Evolutionary conservation across 2,113 vertebrate genomes (phyloP).

Genomic region (Bufo bufo): DNA sequence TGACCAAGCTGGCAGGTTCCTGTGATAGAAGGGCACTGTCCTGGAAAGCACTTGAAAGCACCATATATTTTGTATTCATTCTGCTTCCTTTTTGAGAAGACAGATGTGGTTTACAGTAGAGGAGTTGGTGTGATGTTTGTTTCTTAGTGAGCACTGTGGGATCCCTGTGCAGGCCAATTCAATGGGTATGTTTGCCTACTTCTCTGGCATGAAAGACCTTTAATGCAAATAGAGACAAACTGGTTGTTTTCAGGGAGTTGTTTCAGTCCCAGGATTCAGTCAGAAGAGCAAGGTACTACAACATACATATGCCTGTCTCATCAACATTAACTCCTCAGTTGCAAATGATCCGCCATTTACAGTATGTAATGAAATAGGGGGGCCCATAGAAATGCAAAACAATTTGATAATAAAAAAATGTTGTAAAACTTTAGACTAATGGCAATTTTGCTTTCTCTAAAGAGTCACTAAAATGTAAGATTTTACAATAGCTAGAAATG

Average conservation of each 20-base stretch:
- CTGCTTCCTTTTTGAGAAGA: slow-evolving; percentile 5
- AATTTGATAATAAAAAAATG: background rate
- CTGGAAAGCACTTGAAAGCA: slow-evolving; percentile 48
- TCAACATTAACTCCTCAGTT: background rate
- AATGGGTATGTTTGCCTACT: slow-evolving; percentile 28
- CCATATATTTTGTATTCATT: slow-evolving; percentile 28
- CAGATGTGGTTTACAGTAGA: slow-evolving; percentile 18
- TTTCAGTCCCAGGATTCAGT: background rate
- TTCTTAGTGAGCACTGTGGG: slow-evolving; percentile 9
- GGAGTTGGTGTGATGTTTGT: slow-evolving; percentile 17
- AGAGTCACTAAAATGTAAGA: no score
- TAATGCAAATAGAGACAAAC: slow-evolving; percentile 30
- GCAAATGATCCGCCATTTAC: no score
- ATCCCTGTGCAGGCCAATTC: slow-evolving; percentile 20
- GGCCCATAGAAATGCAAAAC: no score
- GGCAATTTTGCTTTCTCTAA: background rate
- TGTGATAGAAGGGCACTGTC: slow-evolving; percentile 16
- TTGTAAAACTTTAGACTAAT: background rate
- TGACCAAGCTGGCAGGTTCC: background rate
- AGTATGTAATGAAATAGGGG: background rate
- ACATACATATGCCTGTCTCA: background rate
- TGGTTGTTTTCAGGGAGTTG: background rate
- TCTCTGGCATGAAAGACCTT: slow-evolving; percentile 35
- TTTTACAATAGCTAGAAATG: no score
- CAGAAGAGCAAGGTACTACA: background rate